Base-by-base conservation (phyloP, 2,888 invertebrate species). In the Sthenelais limicola region DNA sequence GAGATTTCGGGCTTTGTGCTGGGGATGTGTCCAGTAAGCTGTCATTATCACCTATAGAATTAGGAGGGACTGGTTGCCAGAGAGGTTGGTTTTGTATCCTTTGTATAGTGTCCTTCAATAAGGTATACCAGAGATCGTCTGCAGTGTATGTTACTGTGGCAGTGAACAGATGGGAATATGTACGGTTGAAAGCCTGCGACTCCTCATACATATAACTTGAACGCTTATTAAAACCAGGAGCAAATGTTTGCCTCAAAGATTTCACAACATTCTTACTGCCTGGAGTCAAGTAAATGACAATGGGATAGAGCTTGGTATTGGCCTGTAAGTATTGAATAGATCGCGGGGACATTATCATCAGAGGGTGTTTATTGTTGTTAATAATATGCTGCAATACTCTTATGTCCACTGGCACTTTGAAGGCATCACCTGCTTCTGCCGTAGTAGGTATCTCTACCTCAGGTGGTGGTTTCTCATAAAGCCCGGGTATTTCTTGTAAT, bases 261-360 rank as follows among this genome's bases (percentile, higher is more conserved):
- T 80, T 80, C 15, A 78, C 72, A 3, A 79, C 69, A 15, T 48
- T 33, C 62, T 78, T 79, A 33, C 72, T 76, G 28, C 62, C 77
- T 9, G 79, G 76, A 38, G 73, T 62, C 5, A 80, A 38, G 54
- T 76, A 80, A 26, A 79, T 74, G 18, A 79, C 78, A 48, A 80
- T 78, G 3, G 80, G 79, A 52, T 76, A 75, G n/a, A 80, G 33
- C 9, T 76, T 67, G 0, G 77, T 76, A 30, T 75, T 69, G 26
- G 76, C 67, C 33, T 51, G 58, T 7, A 80, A 62, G 38, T 54
- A 77, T 18, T 77, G 62, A 3, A 79, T 76, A 0, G 72, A 56
- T 5, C 68, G 32, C 4, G 80, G 80, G 0, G 75, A 71, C 43
- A 78, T 51, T 21, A 80, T 78, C 52, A 73, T 68, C 21, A 80